Percentiles rank a stretch among this genome's conserved stretches.
These are phyloP conservation scores for Elgaria multicarinata DNA, from an alignment of 2,113 vertebrate genomes.

Conservation along the genomic window DNA sequence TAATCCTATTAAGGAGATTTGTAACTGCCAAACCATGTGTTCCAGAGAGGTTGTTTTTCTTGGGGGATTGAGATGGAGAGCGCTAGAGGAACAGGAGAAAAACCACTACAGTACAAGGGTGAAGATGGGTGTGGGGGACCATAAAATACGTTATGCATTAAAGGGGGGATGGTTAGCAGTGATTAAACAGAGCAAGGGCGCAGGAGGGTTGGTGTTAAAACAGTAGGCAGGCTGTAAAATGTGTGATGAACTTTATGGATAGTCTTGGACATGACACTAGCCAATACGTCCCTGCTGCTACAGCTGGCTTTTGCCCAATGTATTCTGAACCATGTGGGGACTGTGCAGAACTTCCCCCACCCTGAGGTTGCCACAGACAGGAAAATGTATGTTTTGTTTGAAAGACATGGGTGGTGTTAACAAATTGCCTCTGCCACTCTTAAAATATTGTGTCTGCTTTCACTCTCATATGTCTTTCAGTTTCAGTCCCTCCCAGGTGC, in stretches of 20 bases:
- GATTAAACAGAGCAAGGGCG: neutral
- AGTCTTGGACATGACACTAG: neutral
- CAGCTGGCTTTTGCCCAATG: neutral
- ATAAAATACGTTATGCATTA: neutral
- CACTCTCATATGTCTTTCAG: neutral
- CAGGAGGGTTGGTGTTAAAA: neutral
- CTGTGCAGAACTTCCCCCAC: neutral
- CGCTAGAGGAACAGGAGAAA: neutral
- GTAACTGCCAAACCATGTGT: constrained; percentile 19
- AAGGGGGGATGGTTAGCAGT: neutral
- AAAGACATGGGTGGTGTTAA: neutral
- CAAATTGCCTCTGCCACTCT: neutral
- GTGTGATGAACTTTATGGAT: neutral
- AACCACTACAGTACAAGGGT: fast-evolving
- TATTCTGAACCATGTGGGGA: neutral
- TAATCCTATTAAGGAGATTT: constrained; percentile 62
- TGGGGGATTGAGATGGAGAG: constrained; percentile 22
- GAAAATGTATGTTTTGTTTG: neutral
- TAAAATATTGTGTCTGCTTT: neutral
- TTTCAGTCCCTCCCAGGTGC: neutral
- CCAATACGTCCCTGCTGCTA: neutral
- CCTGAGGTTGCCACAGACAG: neutral
- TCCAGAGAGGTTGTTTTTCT: constrained; percentile 34
- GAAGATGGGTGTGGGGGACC: neutral
- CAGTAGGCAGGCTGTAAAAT: neutral